Evolutionary conservation across 2,888 invertebrate species (phyloP).

Genomic region (Eurytoma adleriae): DNA sequence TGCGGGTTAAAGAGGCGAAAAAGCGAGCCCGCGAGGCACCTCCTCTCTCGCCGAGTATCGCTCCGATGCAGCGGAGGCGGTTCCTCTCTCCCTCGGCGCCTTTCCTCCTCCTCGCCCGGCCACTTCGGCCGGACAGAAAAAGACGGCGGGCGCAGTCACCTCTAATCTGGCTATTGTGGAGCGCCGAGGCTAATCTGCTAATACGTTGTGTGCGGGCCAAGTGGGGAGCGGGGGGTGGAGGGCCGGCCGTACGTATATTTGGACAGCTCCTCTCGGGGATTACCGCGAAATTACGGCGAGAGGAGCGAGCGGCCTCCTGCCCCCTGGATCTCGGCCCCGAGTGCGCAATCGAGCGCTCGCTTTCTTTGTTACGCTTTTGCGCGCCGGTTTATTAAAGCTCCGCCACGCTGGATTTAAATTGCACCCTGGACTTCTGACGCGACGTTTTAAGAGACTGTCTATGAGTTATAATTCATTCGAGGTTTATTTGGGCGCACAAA

Average conservation of each 20-base stretch:
- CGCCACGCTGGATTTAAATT: not conserved
- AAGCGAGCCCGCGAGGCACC: not conserved
- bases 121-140: not conserved
- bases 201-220: conserved; percentile 57
- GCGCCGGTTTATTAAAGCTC: not conserved
- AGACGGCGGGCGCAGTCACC: conserved; percentile 33
- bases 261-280: conserved; percentile 45
- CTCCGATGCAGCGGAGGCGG: not conserved
- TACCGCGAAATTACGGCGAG: conserved; percentile 56
- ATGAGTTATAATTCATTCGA: no score
- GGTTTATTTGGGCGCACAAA: no score
- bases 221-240: conserved; percentile 33
- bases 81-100: not conserved
- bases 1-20: conserved; percentile 21
- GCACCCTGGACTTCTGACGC: not conserved
- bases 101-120: not conserved
- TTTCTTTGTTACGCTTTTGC: not conserved
- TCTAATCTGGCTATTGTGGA: conserved; percentile 60
- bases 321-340: not conserved
- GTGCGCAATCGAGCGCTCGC: not conserved
- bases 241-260: conserved; percentile 18
- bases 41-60: not conserved
- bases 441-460: no score
- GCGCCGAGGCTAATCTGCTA: conserved; percentile 62
- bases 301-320: not conserved